phyloP scores from a whole-genome alignment of 2,888 invertebrate species.

The Cactoblastis cactorum region DNA sequence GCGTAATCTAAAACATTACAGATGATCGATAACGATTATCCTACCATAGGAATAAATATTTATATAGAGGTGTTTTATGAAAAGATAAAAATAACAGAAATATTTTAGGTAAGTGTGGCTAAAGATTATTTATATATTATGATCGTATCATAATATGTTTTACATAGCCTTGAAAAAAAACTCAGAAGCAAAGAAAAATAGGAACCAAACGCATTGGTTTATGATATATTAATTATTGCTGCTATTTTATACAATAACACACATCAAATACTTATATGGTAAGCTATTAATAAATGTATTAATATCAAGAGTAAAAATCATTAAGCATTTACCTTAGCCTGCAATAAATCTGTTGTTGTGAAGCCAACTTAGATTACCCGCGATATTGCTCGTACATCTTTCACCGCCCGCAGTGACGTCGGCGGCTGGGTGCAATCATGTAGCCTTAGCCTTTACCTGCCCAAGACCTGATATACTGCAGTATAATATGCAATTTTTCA shows the following conservation, averaged over 20 bases:
- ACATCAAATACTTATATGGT: too few relatives aligned
- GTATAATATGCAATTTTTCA: not conserved
- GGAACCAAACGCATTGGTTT: too few relatives aligned
- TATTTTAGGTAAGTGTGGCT: too few relatives aligned
- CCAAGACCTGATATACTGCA: not conserved
- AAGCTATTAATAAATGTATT: not conserved
- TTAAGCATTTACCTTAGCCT: not conserved
- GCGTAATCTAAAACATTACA: not conserved
- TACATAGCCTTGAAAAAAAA: too few relatives aligned
- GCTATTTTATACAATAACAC: too few relatives aligned
- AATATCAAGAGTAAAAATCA: not conserved
- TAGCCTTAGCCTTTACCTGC: not conserved
- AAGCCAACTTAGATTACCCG: slow-evolving; percentile 2
- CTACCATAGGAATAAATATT: not conserved
- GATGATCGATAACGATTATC: not conserved
- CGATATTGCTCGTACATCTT: slow-evolving; percentile 10
- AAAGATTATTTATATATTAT: too few relatives aligned
- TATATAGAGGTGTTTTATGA: too few relatives aligned
- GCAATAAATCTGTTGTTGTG: slow-evolving; percentile 4
- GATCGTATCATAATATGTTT: too few relatives aligned
- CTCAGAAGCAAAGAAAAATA: too few relatives aligned
- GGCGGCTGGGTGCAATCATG: not conserved
- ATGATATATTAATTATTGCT: too few relatives aligned
- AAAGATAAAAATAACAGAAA: too few relatives aligned
- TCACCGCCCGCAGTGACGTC: slow-evolving; percentile 1